phyloP scores from a whole-genome alignment of 2,113 vertebrate genomes.

The Rhinopithecus roxellana region DNA sequence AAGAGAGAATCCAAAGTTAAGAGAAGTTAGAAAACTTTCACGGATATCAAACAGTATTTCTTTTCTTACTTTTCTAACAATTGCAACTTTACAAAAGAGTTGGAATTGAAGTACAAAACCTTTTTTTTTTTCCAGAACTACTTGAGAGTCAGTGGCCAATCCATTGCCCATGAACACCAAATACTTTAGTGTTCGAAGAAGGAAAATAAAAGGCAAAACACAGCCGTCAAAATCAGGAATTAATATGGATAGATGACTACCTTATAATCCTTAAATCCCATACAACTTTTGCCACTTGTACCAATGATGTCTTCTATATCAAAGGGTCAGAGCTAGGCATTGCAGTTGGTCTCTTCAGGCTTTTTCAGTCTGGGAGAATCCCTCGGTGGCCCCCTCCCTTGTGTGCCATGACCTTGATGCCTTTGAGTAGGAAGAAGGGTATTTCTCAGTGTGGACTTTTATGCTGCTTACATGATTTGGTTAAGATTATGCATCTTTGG shows the following conservation, averaged over 20 bases:
- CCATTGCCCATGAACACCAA: not conserved
- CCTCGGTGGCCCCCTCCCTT: not conserved
- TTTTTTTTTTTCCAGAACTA: not conserved
- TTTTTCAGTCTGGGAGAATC: not conserved
- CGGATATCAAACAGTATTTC: not conserved
- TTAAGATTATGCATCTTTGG: not conserved
- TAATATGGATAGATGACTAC: not conserved
- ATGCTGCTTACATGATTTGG: not conserved
- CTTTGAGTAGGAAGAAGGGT: not conserved
- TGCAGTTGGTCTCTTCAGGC: not conserved
- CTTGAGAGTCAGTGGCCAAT: not conserved
- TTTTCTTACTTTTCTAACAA: not conserved
- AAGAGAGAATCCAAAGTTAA: not conserved
- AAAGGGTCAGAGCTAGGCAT: not conserved
- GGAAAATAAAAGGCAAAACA: not conserved
- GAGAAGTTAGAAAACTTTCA: not conserved
- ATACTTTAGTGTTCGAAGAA: not conserved
- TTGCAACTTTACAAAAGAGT: not conserved
- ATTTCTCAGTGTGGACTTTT: not conserved
- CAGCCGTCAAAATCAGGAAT: not conserved
- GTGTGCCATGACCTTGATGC: not conserved
- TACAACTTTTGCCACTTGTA: not conserved
- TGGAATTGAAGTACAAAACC: not conserved
- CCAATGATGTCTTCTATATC: not conserved
- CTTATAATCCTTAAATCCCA: not conserved